Evolutionary conservation across 2,888 invertebrate genomes (phyloP).

Genomic region (Ellobium chinense): DNA sequence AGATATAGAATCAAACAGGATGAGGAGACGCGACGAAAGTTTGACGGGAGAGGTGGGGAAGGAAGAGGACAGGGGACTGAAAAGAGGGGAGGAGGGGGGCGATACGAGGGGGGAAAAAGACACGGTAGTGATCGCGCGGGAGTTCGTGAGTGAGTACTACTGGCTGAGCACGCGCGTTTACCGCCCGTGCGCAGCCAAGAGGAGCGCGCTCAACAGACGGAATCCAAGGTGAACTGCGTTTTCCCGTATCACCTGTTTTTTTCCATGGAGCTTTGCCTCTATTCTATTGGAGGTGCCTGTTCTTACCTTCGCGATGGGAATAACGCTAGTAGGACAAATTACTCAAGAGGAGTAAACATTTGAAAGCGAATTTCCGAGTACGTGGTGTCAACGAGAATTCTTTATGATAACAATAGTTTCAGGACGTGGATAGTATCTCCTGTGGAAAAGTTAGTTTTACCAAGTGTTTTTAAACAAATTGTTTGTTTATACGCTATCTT

Average conservation of each 20-base stretch:
- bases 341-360: conserved; percentile 20
- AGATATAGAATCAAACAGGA: too few relatives aligned
- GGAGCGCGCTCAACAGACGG: neutral
- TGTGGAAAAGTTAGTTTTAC: too few relatives aligned
- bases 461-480: too few relatives aligned
- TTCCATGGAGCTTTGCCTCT: neutral
- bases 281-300: neutral
- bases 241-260: neutral
- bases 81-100: neutral
- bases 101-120: neutral
- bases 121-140: neutral
- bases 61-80: neutral
- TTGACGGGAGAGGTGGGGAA: too few relatives aligned
- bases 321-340: conserved; percentile 7
- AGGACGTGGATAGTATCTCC: too few relatives aligned
- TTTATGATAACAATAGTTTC: neutral
- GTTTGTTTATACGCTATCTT: too few relatives aligned
- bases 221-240: conserved; percentile 9
- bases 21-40: too few relatives aligned
- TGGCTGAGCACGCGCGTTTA: neutral
- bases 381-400: neutral
- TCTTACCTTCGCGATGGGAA: conserved; percentile 8
- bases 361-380: conserved; percentile 2
- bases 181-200: conserved; percentile 21
- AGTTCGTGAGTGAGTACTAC: conserved; percentile 14